Evolutionary conservation across 2,888 invertebrate genomes (phyloP).

Genomic region (Cheilosia impressa): DNA sequence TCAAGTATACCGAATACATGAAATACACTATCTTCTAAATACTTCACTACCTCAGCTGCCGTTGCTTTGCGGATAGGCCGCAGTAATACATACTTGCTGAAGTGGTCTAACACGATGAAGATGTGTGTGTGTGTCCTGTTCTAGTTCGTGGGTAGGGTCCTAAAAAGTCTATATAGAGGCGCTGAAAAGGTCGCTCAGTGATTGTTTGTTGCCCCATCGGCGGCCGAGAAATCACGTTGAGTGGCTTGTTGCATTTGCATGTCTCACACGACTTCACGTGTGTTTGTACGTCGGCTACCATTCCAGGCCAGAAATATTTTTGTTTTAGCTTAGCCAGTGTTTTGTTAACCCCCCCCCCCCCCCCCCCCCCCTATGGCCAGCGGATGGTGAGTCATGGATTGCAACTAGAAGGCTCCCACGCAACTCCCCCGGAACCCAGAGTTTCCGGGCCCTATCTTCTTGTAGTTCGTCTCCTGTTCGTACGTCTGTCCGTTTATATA

Average conservation of each 20-base stretch:
- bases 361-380: too few species aligned
- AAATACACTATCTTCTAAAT: not conserved
- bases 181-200: too few species aligned
- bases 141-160: not conserved
- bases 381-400: not conserved
- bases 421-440: not conserved
- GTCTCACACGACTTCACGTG: not conserved
- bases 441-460: not conserved
- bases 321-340: too few species aligned
- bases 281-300: not conserved
- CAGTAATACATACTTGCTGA: not conserved
- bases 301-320: not conserved
- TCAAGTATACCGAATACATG: too few species aligned
- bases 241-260: not conserved
- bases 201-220: too few species aligned
- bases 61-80: too few species aligned
- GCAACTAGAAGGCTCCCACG: not conserved
- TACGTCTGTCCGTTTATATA: not conserved
- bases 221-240: too few species aligned
- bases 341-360: not conserved
- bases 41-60: slow-evolving; percentile 1
- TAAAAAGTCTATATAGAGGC: too few species aligned
- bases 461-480: not conserved
- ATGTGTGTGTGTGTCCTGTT: not conserved
- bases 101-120: not conserved